Conservation (phyloP, 2,888 invertebrate genomes). For the Parapristionchus giblindavisi region DNA sequence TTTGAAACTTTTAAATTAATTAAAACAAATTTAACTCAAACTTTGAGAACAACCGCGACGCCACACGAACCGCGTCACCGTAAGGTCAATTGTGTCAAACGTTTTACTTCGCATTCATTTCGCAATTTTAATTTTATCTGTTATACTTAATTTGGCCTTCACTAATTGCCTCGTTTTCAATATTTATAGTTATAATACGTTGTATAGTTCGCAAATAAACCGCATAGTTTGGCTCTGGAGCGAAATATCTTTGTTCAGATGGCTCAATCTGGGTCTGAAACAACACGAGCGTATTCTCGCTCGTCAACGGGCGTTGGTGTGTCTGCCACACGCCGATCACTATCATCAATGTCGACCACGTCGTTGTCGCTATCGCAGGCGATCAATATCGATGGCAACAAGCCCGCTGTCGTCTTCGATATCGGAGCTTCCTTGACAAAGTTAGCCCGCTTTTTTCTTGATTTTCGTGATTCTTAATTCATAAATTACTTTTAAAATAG, state of each 20-base stretch:
- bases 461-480: background rate
- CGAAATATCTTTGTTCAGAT: background rate
- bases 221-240: background rate
- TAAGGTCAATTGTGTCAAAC: background rate
- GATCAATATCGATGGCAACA: constrained; percentile 51
- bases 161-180: background rate
- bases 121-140: background rate
- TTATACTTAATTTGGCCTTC: background rate
- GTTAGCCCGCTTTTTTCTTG: constrained; percentile 41
- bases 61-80: background rate
- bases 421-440: constrained; percentile 63
- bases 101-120: background rate
- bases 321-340: constrained; percentile 1
- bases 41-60: too few species aligned
- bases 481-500: background rate
- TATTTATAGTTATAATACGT: background rate
- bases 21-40: too few species aligned
- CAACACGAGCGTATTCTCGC: constrained; percentile 25
- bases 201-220: background rate
- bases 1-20: too few species aligned
- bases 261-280: constrained; percentile 29
- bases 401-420: constrained; percentile 60
- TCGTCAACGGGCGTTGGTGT: constrained; percentile 29
- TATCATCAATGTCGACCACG: constrained; percentile 41
- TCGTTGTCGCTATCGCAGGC: constrained; percentile 49